Conservation (phyloP, 53 echinoderm and acorn worm species). For the Mesocentrotus franciscanus region DNA sequence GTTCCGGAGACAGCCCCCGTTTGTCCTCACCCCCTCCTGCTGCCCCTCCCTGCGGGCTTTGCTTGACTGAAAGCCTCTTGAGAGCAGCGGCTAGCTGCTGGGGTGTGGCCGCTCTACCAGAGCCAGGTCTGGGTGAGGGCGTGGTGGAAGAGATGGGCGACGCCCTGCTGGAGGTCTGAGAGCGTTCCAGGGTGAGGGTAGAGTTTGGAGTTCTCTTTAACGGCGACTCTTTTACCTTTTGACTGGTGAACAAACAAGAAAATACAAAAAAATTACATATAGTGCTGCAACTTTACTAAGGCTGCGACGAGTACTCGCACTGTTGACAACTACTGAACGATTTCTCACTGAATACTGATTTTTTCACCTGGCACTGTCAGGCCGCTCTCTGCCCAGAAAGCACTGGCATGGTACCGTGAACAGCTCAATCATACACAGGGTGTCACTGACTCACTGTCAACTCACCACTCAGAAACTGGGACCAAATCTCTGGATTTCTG, state of each 20-base stretch:
- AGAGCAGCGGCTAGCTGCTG: slow-evolving; percentile 75
- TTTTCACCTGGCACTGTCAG: too few species aligned
- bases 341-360: too few species aligned
- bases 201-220: not conserved
- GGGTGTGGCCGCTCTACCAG: slow-evolving; percentile 72
- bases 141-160: slow-evolving; percentile 38
- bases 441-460: too few species aligned
- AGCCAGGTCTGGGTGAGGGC: slow-evolving; percentile 64
- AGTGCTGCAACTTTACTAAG: not conserved
- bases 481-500: too few species aligned
- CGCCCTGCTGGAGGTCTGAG: slow-evolving; percentile 47
- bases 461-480: too few species aligned
- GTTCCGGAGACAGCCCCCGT: slow-evolving; percentile 41
- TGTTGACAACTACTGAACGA: too few species aligned
- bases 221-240: slow-evolving; percentile 48
- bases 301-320: too few species aligned
- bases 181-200: not conserved
- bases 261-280: not conserved
- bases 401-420: too few species aligned
- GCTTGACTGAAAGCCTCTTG: slow-evolving; percentile 69
- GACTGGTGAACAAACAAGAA: slow-evolving; percentile 24
- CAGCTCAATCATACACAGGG: too few species aligned
- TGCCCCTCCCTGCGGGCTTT: slow-evolving; percentile 12
- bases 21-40: slow-evolving; percentile 60
- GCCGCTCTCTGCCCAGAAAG: too few species aligned